phyloP scores from a whole-genome alignment of 2,797 vertebrate genomes.

The Setipinna tenuifilis region DNA sequence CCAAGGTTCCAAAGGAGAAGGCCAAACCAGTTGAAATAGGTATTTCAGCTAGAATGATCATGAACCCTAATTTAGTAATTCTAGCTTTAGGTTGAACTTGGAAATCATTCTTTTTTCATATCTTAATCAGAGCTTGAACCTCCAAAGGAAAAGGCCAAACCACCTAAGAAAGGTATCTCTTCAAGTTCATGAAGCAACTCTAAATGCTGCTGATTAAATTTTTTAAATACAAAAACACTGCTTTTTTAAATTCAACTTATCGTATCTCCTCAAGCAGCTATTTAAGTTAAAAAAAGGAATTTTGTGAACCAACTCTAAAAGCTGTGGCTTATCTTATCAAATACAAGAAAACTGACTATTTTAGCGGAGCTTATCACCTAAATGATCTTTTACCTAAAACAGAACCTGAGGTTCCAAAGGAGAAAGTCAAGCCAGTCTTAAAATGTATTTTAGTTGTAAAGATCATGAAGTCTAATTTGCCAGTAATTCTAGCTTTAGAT shows the following conservation, averaged over 20 bases:
- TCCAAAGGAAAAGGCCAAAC: neutral
- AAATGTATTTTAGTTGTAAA: no score
- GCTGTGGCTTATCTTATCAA: no score
- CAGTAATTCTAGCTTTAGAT: neutral
- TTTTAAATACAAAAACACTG: neutral
- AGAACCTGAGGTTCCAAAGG: conserved; percentile 49
- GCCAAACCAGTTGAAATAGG: neutral
- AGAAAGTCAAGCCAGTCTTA: conserved; percentile 9
- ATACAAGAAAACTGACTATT: no score
- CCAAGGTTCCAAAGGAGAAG: neutral
- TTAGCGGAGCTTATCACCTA: neutral
- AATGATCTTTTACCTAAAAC: neutral
- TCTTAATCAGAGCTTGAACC: neutral
- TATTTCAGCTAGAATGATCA: no score
- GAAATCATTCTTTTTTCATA: no score
- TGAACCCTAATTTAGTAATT: no score
- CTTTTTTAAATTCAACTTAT: neutral
- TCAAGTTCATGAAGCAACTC: neutral
- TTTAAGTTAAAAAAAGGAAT: neutral
- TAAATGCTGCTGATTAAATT: neutral
- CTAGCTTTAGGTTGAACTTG: no score
- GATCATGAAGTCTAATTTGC: conserved; percentile 39
- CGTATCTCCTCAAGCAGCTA: neutral
- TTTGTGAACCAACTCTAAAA: neutral
- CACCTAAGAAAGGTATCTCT: neutral